Conservation (phyloP, 2,888 invertebrate species). For the Eilema griseolum region DNA sequence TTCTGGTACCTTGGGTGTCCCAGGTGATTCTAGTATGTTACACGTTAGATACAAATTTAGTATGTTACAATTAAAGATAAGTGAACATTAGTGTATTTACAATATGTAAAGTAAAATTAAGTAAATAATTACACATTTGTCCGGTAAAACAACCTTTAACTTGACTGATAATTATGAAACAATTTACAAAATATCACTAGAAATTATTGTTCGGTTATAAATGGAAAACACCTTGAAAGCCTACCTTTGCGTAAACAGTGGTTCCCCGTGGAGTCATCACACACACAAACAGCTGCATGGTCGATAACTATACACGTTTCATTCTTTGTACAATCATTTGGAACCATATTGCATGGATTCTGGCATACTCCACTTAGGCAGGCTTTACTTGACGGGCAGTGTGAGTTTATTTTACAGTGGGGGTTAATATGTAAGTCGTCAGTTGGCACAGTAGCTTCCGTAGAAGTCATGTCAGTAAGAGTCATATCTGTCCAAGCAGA, state of each 20-base stretch:
- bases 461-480: constrained; percentile 74
- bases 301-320: constrained; percentile 88
- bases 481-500: constrained; percentile 81
- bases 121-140: constrained; percentile 69
- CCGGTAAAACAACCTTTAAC: constrained; percentile 75
- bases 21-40: constrained; percentile 89
- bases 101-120: constrained; percentile 40
- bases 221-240: constrained; percentile 63
- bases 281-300: constrained; percentile 89
- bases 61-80: constrained; percentile 64
- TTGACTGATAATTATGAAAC: constrained; percentile 20
- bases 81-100: constrained; percentile 63
- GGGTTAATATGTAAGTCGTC: constrained; percentile 65
- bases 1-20: constrained; percentile 90
- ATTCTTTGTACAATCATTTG: constrained; percentile 86
- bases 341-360: constrained; percentile 86
- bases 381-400: constrained; percentile 88
- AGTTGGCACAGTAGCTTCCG: constrained; percentile 64
- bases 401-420: constrained; percentile 87
- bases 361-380: constrained; percentile 89
- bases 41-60: constrained; percentile 75
- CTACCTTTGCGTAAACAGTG: constrained; percentile 89
- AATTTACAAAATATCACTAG: constrained; percentile 2
- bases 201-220: constrained; percentile 1
- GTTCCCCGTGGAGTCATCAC: constrained; percentile 87